Conservation (phyloP, 2,888 invertebrate genomes). For the Drosophila stalkeri region DNA sequence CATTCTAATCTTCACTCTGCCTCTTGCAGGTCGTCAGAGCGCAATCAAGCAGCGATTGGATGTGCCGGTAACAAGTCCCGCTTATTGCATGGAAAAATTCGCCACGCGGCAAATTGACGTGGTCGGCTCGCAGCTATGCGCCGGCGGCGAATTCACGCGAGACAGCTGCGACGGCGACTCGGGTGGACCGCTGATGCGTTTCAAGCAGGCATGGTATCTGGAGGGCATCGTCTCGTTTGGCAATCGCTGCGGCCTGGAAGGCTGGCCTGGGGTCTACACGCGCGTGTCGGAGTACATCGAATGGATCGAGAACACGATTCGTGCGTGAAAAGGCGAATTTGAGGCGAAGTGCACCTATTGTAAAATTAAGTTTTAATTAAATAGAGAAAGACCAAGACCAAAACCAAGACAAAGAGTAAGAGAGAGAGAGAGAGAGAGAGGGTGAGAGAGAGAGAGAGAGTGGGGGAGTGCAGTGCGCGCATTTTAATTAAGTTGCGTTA, state of each 20-base stretch:
- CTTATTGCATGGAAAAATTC: conserved; percentile 85
- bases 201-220: conserved; percentile 78
- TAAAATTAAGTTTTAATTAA: conserved; percentile 72
- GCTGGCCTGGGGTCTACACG: conserved; percentile 90
- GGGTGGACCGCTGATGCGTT: conserved; percentile 88
- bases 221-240: conserved; percentile 87
- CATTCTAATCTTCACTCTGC: no score
- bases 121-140: conserved; percentile 78
- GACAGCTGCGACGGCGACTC: conserved; percentile 89
- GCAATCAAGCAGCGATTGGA: conserved; percentile 84
- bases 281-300: conserved; percentile 87
- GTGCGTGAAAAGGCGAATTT: conserved; percentile 70
- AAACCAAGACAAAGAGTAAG: neutral
- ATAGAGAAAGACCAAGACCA: conserved; percentile 28
- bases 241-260: conserved; percentile 85
- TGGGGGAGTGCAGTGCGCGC: conserved; percentile 23
- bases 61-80: conserved; percentile 85
- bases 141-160: conserved; percentile 85
- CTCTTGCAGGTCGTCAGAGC: conserved; percentile 73
- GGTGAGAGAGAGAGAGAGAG: conserved; percentile 18
- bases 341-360: conserved; percentile 40
- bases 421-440: conserved; percentile 12
- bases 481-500: conserved; percentile 76
- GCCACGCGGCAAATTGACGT: conserved; percentile 66
- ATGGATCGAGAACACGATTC: conserved; percentile 88